phyloP scores from a whole-genome alignment of 2,113 vertebrate genomes.

The Eublepharis macularius region DNA sequence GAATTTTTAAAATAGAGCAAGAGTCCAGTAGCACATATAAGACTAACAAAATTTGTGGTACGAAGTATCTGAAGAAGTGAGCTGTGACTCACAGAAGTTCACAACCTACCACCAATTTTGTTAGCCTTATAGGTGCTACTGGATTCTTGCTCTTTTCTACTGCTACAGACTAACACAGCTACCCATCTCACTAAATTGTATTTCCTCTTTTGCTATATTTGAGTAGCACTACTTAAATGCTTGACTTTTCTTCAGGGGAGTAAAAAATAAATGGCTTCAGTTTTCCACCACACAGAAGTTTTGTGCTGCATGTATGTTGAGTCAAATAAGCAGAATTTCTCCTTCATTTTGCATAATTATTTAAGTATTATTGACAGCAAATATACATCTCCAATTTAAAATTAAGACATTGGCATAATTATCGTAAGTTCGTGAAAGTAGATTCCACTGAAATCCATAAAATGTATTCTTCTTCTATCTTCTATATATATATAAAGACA shows the following conservation, averaged over 20 bases:
- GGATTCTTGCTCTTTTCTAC: too few species aligned
- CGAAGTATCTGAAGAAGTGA: too few species aligned
- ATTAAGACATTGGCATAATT: neutral
- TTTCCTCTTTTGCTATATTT: neutral
- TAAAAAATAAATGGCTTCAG: slow-evolving; percentile 49
- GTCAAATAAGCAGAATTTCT: neutral
- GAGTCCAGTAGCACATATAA: too few species aligned
- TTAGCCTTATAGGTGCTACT: too few species aligned
- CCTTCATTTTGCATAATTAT: neutral
- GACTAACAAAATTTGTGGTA: too few species aligned
- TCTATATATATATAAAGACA: too few species aligned
- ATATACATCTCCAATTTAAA: neutral
- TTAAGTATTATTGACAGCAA: neutral
- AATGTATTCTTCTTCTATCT: too few species aligned
- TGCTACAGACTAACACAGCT: too few species aligned
- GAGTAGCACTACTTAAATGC: slow-evolving; percentile 21
- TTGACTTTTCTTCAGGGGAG: slow-evolving; percentile 42
- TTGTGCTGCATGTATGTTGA: neutral
- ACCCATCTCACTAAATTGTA: neutral
- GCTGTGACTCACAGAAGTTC: too few species aligned
- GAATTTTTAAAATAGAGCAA: too few species aligned
- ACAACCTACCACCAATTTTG: too few species aligned
- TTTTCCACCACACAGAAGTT: slow-evolving; percentile 31
- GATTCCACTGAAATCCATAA: neutral
- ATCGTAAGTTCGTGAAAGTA: neutral